Evolutionary conservation across 2,113 vertebrate species (phyloP).

Genomic region (human): DNA sequence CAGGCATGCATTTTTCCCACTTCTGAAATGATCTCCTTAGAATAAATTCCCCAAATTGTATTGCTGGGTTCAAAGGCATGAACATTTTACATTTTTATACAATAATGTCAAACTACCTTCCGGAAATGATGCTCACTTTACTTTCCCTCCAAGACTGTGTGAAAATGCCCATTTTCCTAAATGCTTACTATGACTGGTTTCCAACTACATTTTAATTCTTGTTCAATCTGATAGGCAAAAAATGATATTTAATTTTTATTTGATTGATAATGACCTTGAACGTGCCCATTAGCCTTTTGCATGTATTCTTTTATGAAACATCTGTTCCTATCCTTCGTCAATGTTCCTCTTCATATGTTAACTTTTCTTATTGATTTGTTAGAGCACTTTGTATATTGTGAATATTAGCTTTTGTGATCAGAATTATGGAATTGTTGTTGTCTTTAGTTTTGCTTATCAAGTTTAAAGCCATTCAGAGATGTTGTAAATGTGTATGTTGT

Average conservation of each 20-base stretch:
- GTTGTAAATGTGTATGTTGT: not conserved
- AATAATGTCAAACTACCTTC: not conserved
- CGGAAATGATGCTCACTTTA: rapidly evolving
- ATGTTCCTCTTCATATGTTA: not conserved
- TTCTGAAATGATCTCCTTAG: not conserved
- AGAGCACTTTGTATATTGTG: not conserved
- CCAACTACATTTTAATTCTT: not conserved
- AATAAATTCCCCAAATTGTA: not conserved
- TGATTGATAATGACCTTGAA: not conserved
- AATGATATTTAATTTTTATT: not conserved
- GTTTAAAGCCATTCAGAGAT: not conserved
- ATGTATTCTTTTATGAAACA: not conserved
- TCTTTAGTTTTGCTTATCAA: not conserved
- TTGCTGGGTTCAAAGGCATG: not conserved
- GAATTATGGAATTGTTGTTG: not conserved
- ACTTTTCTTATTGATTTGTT: not conserved
- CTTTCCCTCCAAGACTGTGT: not conserved
- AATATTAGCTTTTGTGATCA: not conserved
- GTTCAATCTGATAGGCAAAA: not conserved
- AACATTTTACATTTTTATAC: not conserved
- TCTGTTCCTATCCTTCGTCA: not conserved
- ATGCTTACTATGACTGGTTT: rapidly evolving
- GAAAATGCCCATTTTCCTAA: no score
- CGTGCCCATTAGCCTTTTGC: not conserved
- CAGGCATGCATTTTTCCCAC: not conserved